Base-by-base conservation (phyloP, 2,888 invertebrate species). In the Mongoloraphidia duomilia region DNA sequence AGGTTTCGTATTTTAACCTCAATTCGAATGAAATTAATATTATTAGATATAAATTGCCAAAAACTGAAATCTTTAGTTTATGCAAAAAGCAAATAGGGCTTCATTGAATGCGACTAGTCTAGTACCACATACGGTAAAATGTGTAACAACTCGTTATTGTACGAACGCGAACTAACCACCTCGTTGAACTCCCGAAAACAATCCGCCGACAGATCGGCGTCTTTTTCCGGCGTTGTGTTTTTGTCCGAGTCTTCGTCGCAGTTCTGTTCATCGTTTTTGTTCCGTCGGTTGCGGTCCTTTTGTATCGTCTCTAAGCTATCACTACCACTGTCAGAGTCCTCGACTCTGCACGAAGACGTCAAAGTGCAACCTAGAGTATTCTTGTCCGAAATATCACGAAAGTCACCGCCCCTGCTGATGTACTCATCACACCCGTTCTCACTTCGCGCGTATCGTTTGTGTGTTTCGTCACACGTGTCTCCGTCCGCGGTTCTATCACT, bases 61-160 rank as follows among this genome's bases (percentile, higher is more conserved):
- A 26, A 26, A 26, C 26, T 26, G 26, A 26, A 26, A 26, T 26
- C 5, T 26, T 26, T 26, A 26, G 26, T 26, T 6, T 6, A 6
- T 26, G 26, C 6, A 26, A 26, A 26, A 26, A 26, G 26, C 26
- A 26, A 26, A 26, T 26, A 26, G 26, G 26, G 26, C 26, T 26
- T 6, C 26, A 6, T 26, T 26, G 26, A 26, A 26, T 26, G 26
- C 26, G 26, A 26, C 48, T 48, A 48, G 48, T 94, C 93, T 72
- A 93, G 86, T 69, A 93, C 85, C 72, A 93, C 92, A 74, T 96
- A 96, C 73, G 95, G 95, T 80, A 95, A 79, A 75, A 95, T 89
- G 69, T 88, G 79, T 66, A 95, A 79, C 64, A 78, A 73, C 66
- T 87, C 84, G 63, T 83, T 85, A 63, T 86, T 79, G 61, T 77